A percentile compares a stretch with the other conserved stretches of the same genome.
These are phyloP conservation scores for Ormyrus nitidulus DNA, from an alignment of 2,888 invertebrate species.

Conservation along the genomic window DNA sequence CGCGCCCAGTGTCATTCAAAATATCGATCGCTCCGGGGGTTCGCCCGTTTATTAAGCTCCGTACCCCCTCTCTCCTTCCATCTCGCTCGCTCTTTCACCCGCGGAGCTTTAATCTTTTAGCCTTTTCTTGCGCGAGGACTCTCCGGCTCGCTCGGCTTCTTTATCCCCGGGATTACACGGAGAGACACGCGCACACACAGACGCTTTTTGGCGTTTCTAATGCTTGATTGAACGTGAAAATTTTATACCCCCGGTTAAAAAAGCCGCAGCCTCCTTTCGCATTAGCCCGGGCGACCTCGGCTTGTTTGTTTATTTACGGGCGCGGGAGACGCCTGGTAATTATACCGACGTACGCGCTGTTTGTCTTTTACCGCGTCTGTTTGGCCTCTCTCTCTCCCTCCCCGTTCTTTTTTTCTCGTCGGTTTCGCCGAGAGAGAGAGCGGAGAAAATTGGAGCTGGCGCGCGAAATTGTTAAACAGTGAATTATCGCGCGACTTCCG, in stretches of 20 bases:
- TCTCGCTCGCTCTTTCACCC: neutral
- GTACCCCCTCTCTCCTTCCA: neutral
- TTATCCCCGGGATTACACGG: constrained; percentile 4
- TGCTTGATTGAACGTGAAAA: constrained; percentile 40
- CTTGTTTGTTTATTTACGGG: constrained; percentile 22
- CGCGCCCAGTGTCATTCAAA: constrained; percentile 37
- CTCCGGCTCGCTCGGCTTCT: neutral
- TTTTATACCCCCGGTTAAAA: constrained; percentile 19
- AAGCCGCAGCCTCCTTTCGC: neutral
- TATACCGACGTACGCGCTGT: constrained; percentile 1
- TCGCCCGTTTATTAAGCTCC: constrained; percentile 22
- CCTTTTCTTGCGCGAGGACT: constrained; percentile 14
- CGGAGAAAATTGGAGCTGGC: neutral
- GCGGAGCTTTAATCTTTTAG: constrained; percentile 29
- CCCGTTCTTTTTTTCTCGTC: neutral
- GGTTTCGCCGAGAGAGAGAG: neutral
- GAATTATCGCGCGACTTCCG: neutral
- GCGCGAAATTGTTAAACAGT: constrained; percentile 1
- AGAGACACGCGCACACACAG: neutral
- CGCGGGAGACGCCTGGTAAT: neutral
- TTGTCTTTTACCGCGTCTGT: neutral
- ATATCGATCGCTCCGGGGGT: constrained; percentile 27
- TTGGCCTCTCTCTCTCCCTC: neutral
- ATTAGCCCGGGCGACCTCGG: constrained; percentile 6
- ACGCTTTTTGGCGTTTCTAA: neutral